Conservation (phyloP, 1,140 invertebrate genomes). For the Aphelinus atriplicis region DNA sequence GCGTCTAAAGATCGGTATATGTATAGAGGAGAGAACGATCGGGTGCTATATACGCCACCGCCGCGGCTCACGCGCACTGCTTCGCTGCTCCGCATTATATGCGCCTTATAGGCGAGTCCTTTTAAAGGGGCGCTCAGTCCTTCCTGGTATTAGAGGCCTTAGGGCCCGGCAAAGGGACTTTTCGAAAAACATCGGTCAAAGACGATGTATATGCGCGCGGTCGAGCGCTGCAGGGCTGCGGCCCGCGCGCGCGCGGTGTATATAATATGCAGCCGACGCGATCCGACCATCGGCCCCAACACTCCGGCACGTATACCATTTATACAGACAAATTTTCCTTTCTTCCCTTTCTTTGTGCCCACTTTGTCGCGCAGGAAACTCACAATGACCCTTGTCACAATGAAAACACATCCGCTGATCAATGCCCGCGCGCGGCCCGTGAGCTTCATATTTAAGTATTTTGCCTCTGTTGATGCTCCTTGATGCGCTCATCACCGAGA, state of each 20-base stretch:
- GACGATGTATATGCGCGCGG: not conserved
- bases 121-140: conserved; percentile 39
- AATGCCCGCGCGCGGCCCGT: no score
- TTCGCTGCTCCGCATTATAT: conserved; percentile 16
- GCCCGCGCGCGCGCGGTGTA: no score
- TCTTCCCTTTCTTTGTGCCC: not conserved
- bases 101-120: conserved; percentile 26
- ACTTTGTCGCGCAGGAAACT: not conserved
- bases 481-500: no score
- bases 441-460: no score
- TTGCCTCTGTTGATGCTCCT: no score
- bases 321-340: conserved; percentile 31
- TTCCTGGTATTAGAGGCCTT: conserved; percentile 40
- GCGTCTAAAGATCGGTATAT: conserved; percentile 31
- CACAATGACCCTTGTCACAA: no score
- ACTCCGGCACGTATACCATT: no score
- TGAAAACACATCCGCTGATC: no score
- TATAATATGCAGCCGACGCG: not conserved
- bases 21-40: conserved; percentile 18
- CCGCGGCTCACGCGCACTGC: no score
- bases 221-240: not conserved
- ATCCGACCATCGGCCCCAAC: not conserved
- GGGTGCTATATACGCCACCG: not conserved
- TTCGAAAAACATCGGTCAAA: conserved; percentile 37
- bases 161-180: conserved; percentile 31